A percentile compares a stretch with the other conserved stretches of the same genome.
These are phyloP conservation scores for Gallinago stenura DNA, from an alignment of 2,797 vertebrate species.

Conservation along the genomic window DNA sequence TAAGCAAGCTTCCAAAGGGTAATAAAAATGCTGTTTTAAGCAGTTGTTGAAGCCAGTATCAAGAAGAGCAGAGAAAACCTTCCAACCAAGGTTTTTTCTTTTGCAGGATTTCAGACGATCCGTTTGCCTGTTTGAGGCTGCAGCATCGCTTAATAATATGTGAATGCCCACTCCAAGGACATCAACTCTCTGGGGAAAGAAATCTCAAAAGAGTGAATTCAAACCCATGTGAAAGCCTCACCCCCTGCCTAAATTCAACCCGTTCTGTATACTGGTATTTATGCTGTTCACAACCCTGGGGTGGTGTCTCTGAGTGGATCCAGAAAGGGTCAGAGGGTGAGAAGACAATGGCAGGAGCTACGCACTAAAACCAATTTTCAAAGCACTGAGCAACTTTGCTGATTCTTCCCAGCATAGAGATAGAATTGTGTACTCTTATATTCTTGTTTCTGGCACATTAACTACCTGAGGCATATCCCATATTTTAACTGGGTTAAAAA, in stretches of 20 bases:
- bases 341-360: neutral
- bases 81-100: neutral
- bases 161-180: neutral
- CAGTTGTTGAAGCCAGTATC: neutral
- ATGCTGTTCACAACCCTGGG: accelerated
- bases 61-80: neutral
- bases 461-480: neutral
- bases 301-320: neutral
- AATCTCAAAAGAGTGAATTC: neutral
- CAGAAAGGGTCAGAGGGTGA: neutral
- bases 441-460: neutral
- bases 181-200: neutral
- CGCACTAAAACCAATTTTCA: neutral
- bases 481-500: neutral
- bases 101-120: accelerated
- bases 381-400: neutral
- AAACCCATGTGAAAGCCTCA: neutral
- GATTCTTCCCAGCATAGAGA: neutral
- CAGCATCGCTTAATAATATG: neutral
- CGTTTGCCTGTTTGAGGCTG: neutral
- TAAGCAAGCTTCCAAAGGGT: neutral
- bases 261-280: neutral
- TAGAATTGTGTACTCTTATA: neutral
- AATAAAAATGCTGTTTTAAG: neutral
- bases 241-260: accelerated